phyloP scores from a whole-genome alignment of 2,888 invertebrate genomes.

The Parnassius smintheus region DNA sequence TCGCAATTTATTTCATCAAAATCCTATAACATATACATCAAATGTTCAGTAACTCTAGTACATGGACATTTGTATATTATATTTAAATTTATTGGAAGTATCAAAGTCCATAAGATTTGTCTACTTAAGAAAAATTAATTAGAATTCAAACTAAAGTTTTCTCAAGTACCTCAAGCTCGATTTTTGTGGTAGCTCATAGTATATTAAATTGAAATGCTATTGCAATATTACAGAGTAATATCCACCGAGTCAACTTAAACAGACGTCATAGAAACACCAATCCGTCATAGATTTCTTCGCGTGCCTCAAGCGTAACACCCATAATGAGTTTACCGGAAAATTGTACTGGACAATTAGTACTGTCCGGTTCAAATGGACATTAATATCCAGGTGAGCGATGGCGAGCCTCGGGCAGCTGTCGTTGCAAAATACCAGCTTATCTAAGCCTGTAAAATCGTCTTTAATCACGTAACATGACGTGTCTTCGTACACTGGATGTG shows the following conservation, averaged over 20 bases:
- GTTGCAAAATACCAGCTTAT: constrained; percentile 44
- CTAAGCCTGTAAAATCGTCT: constrained; percentile 32
- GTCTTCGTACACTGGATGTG: constrained; percentile 51
- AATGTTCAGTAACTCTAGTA: too few relatives aligned
- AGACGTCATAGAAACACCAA: constrained; percentile 39
- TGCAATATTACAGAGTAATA: background rate
- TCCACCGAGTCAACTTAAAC: constrained; percentile 26
- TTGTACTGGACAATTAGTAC: constrained; percentile 64
- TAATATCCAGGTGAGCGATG: constrained; percentile 62
- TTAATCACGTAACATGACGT: constrained; percentile 37
- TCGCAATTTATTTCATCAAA: too few relatives aligned
- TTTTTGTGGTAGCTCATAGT: too few relatives aligned
- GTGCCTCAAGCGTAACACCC: constrained; percentile 45
- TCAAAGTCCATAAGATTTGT: too few relatives aligned
- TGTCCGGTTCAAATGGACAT: constrained; percentile 63
- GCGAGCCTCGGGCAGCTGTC: constrained; percentile 62
- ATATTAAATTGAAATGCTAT: background rate
- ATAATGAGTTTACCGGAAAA: constrained; percentile 74
- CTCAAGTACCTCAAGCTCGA: too few relatives aligned
- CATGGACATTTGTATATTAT: too few relatives aligned
- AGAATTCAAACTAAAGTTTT: too few relatives aligned
- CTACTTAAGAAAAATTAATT: too few relatives aligned
- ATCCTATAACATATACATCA: too few relatives aligned
- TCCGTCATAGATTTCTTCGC: constrained; percentile 52
- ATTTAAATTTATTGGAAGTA: too few relatives aligned